Base-by-base conservation (phyloP, 2,113 vertebrate genomes). In the Podarcis muralis region DNA sequence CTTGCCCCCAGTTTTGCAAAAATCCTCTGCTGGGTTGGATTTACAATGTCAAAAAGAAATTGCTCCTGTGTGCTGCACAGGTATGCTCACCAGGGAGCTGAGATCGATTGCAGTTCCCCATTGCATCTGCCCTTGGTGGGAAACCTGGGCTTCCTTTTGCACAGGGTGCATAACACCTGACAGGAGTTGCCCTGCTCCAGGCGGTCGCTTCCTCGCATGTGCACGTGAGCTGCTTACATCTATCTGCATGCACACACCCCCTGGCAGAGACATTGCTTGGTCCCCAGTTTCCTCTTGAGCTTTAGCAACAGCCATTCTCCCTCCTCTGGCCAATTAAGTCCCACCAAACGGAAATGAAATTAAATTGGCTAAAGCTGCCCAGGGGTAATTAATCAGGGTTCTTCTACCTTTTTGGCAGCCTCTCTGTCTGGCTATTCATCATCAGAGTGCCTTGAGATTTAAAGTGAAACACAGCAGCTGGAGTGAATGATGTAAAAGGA, bases 311-410 rank as follows among this genome's bases (percentile, higher is more conserved):
- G 69, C 81, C 81, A 78, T 77, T 62, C 87, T 69, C 53, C 74
- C 65, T 83, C 81, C 53, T 68, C 81, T 83, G 87, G 87, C 81
- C 87, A 76, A 88, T 77, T 83, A 66, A 77, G 43, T 88, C 74
- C 87, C 65, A 78, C 81, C 81, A 78, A 88, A 84, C 43, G 87
- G 81, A 88, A 88, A 88, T 78, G 87, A 88, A 57, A 88, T 88
- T 78, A 88, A 84, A 84, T 84, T 77, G 81, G 87, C 74, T 57
- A 53, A 69, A 53, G 75, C 72, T 27, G 81, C 43, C 81, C 87
- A 78, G 75, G 81, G 75, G 65, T 68, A 83, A 88, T 88, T 88
- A 88, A 88, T 88, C 87, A 88, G 81, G 81, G 75, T 48, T 62
- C 74, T 83, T 78, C 87, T 78, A 59, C 65, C 53, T 83, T 84